A percentile compares a stretch with the other conserved stretches of the same genome.
Evolutionary conservation across 2,113 vertebrate species (phyloP).

Genomic region (human (Homo sapiens)): GRCh38 chr5:128788001-128788500

Average conservation of each 20-base stretch:
- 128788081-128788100: background rate
- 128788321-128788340: background rate
- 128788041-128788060: background rate
- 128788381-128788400: background rate
- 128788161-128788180: background rate
- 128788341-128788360: background rate
- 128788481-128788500: too few relatives aligned
- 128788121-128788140: background rate
- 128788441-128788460: background rate
- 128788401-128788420: background rate
- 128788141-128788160: background rate
- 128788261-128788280: background rate
- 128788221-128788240: background rate
- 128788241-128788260: background rate
- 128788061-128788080: background rate
- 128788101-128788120: background rate
- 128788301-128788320: background rate
- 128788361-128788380: background rate
- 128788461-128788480: too few relatives aligned
- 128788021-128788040: background rate
- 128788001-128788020: background rate
- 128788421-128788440: background rate
- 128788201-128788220: background rate
- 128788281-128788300: background rate
- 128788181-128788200: background rate